These are phyloP conservation scores for Smittia sp. DNA, from an alignment of 2,888 invertebrate species.

Conservation along the genomic window DNA sequence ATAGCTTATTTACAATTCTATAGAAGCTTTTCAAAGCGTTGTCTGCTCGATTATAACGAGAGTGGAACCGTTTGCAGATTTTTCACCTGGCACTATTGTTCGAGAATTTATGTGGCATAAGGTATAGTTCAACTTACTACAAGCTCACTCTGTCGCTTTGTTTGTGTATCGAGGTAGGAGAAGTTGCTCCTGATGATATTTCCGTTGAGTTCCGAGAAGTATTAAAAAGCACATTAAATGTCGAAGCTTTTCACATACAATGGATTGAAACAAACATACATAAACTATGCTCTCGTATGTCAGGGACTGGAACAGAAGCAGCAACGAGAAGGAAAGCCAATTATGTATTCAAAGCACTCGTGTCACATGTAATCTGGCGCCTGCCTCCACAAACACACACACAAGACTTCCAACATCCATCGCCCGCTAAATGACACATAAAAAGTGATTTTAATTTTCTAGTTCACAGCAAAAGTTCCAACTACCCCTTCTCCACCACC, in stretches of 20 bases:
- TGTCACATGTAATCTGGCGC: constrained; percentile 35
- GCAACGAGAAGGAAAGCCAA: not conserved
- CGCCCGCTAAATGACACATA: constrained; percentile 26
- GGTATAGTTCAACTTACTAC: too few species aligned
- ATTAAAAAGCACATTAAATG: not conserved
- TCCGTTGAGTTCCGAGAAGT: too few species aligned
- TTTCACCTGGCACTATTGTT: too few species aligned
- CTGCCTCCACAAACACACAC: constrained; percentile 22
- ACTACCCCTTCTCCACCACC: not conserved
- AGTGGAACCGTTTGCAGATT: too few species aligned
- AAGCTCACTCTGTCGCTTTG: too few species aligned
- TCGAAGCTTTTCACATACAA: not conserved
- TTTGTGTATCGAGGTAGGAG: too few species aligned
- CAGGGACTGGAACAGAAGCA: not conserved
- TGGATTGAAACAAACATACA: not conserved
- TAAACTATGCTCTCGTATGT: not conserved
- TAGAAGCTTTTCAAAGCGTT: too few species aligned
- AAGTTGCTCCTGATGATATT: too few species aligned
- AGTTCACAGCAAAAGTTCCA: constrained; percentile 25
- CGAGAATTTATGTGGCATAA: too few species aligned
- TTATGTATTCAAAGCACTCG: constrained; percentile 39
- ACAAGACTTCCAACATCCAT: not conserved
- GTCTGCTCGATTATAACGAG: too few species aligned
- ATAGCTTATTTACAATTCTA: too few species aligned
- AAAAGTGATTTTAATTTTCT: constrained; percentile 39